Percentiles rank a stretch among this genome's conserved stretches.
Conservation (phyloP, 2,113 vertebrate genomes). For the Corvus hawaiiensis region DNA sequence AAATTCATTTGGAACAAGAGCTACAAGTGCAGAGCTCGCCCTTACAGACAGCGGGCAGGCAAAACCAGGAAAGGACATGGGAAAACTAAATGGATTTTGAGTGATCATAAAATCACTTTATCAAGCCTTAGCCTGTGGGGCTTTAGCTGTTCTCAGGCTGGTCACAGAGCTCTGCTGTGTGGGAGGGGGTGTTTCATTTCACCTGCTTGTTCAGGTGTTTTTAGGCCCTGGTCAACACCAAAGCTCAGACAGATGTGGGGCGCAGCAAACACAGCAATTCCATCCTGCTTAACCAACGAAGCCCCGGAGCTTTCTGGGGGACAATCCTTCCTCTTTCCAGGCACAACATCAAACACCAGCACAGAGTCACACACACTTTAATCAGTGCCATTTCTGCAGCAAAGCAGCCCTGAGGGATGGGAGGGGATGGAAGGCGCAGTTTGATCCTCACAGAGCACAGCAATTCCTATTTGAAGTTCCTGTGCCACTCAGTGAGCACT, state of each 20-base stretch:
- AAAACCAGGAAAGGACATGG: not conserved
- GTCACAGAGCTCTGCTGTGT: not conserved
- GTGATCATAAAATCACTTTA: not conserved
- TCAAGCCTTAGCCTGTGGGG: not conserved
- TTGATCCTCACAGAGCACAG: not conserved
- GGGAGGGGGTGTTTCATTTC: not conserved
- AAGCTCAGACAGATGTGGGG: not conserved
- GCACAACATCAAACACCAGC: not conserved
- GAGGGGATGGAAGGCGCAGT: not conserved
- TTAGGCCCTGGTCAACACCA: not conserved
- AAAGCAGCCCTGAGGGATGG: not conserved
- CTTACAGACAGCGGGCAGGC: not conserved
- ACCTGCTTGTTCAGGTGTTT: not conserved
- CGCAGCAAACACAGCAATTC: not conserved
- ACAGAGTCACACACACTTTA: not conserved
- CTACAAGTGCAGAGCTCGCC: not conserved
- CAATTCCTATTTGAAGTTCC: not conserved
- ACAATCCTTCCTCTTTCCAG: not conserved
- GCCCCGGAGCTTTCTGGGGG: not conserved
- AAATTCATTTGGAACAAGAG: not conserved
- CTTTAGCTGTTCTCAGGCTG: not conserved
- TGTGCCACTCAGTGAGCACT: not conserved
- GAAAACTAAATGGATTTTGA: not conserved
- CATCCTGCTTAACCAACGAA: not conserved
- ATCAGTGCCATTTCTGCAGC: not conserved